A percentile compares a stretch with the other conserved stretches of the same genome.
These are phyloP conservation scores for Hyperopisus bebe DNA, from an alignment of 2,113 vertebrate genomes.

Conservation along the genomic window DNA sequence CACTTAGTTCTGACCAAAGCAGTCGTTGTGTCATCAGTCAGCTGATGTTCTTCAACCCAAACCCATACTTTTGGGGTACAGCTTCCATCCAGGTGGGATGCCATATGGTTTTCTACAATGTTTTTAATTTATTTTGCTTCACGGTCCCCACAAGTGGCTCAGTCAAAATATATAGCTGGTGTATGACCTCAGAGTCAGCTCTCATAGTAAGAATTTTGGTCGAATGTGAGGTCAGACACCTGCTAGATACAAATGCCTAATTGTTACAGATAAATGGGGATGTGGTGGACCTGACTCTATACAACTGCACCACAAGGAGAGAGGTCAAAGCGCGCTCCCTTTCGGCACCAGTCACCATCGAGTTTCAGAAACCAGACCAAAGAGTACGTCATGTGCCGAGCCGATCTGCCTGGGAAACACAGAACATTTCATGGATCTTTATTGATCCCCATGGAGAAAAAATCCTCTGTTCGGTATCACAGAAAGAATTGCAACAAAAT, in stretches of 20 bases:
- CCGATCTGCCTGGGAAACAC: background rate
- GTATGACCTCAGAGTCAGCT: background rate
- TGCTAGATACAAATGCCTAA: background rate
- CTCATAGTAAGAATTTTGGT: background rate
- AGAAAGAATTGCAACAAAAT: background rate
- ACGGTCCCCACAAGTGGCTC: background rate
- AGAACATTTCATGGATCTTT: background rate
- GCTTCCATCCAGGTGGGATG: conserved; percentile 49
- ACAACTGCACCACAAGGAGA: conserved; percentile 55
- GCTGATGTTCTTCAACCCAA: conserved; percentile 49
- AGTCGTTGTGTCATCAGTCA: conserved; percentile 50
- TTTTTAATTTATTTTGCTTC: background rate
- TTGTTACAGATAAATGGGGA: conserved; percentile 49
- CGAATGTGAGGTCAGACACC: background rate
- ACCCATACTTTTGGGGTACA: conserved; percentile 37
- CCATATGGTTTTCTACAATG: background rate
- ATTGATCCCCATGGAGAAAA: background rate
- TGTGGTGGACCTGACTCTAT: conserved; percentile 55
- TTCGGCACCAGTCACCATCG: conserved; percentile 47
- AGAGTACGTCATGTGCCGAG: conserved; percentile 41
- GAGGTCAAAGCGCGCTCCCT: conserved; percentile 51
- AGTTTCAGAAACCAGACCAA: conserved; percentile 44
- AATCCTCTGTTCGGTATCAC: background rate
- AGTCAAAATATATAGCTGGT: background rate
- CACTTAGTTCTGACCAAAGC: background rate